Evolutionary conservation across 2,797 vertebrate genomes (phyloP).

Genomic region (Myotis myotis): DNA sequence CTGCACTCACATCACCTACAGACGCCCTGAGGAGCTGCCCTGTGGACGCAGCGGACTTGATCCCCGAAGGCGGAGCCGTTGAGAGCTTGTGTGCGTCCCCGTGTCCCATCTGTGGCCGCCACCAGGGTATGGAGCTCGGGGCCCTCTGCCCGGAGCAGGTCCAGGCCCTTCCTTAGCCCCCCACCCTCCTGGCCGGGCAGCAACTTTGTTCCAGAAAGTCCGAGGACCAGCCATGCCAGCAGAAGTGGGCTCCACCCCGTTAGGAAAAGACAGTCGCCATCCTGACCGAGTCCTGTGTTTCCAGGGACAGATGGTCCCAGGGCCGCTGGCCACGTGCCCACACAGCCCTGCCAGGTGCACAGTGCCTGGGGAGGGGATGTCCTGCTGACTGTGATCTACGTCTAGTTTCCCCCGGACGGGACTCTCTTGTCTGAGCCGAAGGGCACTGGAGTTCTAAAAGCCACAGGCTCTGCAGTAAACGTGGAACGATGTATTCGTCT

Average conservation of each 20-base stretch:
- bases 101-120: too few relatives aligned
- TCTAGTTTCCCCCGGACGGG: slow-evolving; percentile 41
- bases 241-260: not conserved
- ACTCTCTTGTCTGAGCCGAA: slow-evolving; percentile 48
- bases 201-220: not conserved
- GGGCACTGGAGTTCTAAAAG: slow-evolving; percentile 53
- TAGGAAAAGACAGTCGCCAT: not conserved
- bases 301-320: not conserved
- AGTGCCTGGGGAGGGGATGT: not conserved
- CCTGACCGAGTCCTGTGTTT: not conserved
- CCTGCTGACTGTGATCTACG: slow-evolving; percentile 62
- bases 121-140: not conserved
- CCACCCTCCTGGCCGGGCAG: too few relatives aligned
- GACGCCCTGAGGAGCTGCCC: not conserved
- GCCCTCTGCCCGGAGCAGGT: not conserved
- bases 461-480: slow-evolving; percentile 18
- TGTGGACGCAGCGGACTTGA: not conserved
- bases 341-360: not conserved
- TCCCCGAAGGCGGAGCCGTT: not conserved
- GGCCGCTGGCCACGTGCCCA: not conserved
- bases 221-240: not conserved
- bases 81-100: not conserved
- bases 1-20: not conserved
- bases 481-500: slow-evolving; percentile 32
- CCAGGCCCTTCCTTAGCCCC: not conserved